Base-by-base conservation (phyloP, 1,140 invertebrate species). In the Calephelis nemesis region DNA sequence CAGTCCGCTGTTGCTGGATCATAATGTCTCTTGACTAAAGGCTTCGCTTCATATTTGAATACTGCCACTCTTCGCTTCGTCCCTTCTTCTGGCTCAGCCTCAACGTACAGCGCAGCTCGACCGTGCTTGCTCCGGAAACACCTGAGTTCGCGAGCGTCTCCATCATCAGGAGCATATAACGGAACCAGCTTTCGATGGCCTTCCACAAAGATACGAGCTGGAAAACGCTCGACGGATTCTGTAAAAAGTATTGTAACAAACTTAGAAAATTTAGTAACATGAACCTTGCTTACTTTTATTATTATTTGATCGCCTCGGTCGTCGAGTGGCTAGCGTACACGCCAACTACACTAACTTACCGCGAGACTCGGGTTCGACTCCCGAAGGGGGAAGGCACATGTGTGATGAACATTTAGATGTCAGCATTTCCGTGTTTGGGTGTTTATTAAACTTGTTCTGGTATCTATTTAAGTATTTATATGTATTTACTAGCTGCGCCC, bases 81-180 rank as follows among this genome's bases (percentile, higher is more conserved):
- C 1, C 91, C 85, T 1, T 92, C 87, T 58, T 91, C 90, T 0
- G 87, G 88, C 60, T 88, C 92, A 15, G 77, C 92, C 78, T 97
- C 96, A 7, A 96, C 94, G 79, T 96, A 97, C 0, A 97, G 90
- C 0, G 96, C 96, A 0, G 94, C 95, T 48, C 94, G 93, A 30
- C 94, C 95, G 39, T 93, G 92, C 13, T 94, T 92, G 62, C 95
- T 95, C 8, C 94, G 93, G 87, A 97, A 96, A 79, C 95, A 95
- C 10, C 94, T 93, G 19, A 94, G 83, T 8, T 92, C 87, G 62
- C 93, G 88, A 50, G 92, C 92, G 66, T 94, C 93, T 9, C 93
- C 93, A 73, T 95, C 94, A 60, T 93, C 92, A 0, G 93, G 91
- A 0, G 94, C 91, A 75, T 95, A 95, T 5, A 97, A 79, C 0